Conservation (phyloP, 2,888 invertebrate species). For the Troides helena region DNA sequence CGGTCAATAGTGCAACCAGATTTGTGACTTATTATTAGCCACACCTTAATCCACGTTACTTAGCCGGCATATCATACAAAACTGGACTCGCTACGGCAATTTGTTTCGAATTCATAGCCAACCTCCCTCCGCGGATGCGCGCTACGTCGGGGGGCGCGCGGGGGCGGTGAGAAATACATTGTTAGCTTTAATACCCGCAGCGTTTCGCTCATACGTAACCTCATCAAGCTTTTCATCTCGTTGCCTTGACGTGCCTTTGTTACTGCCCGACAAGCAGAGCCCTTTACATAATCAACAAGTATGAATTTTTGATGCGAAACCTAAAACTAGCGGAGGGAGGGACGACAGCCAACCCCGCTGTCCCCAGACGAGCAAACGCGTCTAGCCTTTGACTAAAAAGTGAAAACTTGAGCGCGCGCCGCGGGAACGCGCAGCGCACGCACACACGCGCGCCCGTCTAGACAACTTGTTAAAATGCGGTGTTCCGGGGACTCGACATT, state of each 20-base stretch:
- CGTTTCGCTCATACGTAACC: constrained; percentile 6
- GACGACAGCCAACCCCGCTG: constrained; percentile 11
- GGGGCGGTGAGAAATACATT: too few relatives aligned
- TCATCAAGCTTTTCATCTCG: background rate
- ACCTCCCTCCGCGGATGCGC: too few relatives aligned
- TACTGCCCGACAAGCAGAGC: background rate
- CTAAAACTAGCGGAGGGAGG: constrained; percentile 27
- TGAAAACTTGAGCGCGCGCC: constrained; percentile 37
- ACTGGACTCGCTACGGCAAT: too few relatives aligned
- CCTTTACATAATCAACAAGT: constrained; percentile 23
- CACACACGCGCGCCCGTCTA: constrained; percentile 60
- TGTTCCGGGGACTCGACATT: constrained; percentile 78
- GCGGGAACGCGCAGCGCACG: constrained; percentile 34
- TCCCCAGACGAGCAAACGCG: constrained; percentile 23
- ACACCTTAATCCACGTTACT: too few relatives aligned
- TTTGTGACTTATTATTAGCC: too few relatives aligned
- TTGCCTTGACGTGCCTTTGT: constrained; percentile 12
- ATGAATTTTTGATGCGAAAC: constrained; percentile 13
- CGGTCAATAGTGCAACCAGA: too few relatives aligned
- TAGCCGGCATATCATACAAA: too few relatives aligned
- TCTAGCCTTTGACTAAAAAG: constrained; percentile 34
- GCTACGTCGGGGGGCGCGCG: too few relatives aligned
- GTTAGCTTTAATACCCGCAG: background rate
- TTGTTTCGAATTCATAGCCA: too few relatives aligned
- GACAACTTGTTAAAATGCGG: constrained; percentile 75